These are phyloP conservation scores for Trigoniulus corallinus DNA, from an alignment of 1,140 invertebrate species.

Conservation along the genomic window DNA sequence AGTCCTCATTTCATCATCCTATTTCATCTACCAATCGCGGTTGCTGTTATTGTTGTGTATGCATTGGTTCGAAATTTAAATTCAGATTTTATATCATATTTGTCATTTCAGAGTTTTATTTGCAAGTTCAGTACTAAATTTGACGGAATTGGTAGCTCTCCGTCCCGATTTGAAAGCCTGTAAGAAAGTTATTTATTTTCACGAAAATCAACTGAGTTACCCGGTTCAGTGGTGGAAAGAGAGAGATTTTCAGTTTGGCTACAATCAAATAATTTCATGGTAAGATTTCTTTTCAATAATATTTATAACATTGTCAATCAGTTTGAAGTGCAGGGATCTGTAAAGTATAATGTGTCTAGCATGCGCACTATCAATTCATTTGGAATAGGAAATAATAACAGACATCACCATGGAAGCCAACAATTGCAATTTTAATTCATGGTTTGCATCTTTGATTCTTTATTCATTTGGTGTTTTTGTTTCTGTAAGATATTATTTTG, in stretches of 20 bases:
- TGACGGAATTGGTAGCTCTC: conserved; percentile 48
- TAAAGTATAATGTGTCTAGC: conserved; percentile 6
- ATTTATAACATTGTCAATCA: conserved; percentile 3
- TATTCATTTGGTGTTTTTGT: no score
- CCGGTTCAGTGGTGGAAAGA: conserved; percentile 46
- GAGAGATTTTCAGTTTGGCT: conserved; percentile 57
- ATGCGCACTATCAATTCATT: no score
- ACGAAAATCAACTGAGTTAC: conserved; percentile 61
- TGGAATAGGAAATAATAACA: no score
- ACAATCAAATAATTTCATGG: conserved; percentile 57
- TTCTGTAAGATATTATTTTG: no score
- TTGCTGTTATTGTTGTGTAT: no score
- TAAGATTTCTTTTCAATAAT: conserved; percentile 21
- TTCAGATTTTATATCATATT: no score
- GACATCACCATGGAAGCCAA: no score
- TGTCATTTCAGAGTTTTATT: conserved; percentile 34
- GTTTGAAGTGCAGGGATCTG: neutral
- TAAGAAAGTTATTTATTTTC: conserved; percentile 56
- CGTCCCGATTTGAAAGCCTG: conserved; percentile 39
- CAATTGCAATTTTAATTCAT: no score
- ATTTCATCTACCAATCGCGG: no score
- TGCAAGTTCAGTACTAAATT: conserved; percentile 50
- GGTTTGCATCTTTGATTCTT: no score
- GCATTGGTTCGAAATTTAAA: no score
- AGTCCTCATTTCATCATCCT: no score